Evolutionary conservation across 2,888 invertebrate species (phyloP).

Genomic region (Sarcophaga rosellei): DNA sequence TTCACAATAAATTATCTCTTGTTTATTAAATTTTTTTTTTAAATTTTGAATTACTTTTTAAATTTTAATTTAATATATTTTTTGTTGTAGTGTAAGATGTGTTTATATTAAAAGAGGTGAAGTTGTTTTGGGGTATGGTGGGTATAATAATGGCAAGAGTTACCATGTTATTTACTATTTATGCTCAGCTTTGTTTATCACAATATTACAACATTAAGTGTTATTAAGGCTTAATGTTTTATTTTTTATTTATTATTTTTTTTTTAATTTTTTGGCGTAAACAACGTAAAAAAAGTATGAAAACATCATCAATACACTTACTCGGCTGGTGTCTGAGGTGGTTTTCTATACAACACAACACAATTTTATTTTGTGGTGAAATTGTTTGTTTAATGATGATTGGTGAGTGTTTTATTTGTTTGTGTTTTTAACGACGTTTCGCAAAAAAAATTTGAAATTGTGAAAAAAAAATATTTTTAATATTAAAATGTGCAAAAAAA

Average conservation of each 20-base stretch:
- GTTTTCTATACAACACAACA: slow-evolving; percentile 77
- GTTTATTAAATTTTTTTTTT: neutral
- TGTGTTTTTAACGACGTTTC: slow-evolving; percentile 54
- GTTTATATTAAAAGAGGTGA: slow-evolving; percentile 7
- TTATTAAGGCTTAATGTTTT: slow-evolving; percentile 1
- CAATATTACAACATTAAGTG: slow-evolving; percentile 52
- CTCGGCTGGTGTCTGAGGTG: slow-evolving; percentile 81
- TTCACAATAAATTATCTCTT: neutral
- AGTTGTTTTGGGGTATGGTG: slow-evolving; percentile 18
- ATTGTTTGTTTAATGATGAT: slow-evolving; percentile 56
- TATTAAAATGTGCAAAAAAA: slow-evolving; percentile 17
- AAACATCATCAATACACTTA: slow-evolving; percentile 74
- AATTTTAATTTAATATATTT: slow-evolving; percentile 4
- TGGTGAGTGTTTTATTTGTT: slow-evolving; percentile 64
- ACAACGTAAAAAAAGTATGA: slow-evolving; percentile 67
- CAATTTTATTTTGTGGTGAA: slow-evolving; percentile 54
- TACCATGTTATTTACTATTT: slow-evolving; percentile 63
- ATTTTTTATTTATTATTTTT: slow-evolving; percentile 55
- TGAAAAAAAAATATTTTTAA: slow-evolving; percentile 26
- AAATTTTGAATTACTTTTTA: neutral
- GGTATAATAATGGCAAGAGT: slow-evolving; percentile 42
- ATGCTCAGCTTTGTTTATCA: slow-evolving; percentile 56
- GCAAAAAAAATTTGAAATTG: slow-evolving; percentile 6
- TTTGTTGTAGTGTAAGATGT: neutral
- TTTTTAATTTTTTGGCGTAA: slow-evolving; percentile 64